These are phyloP conservation scores for Epinephelus moara DNA, from an alignment of 2,113 vertebrate genomes.

Conservation along the genomic window DNA sequence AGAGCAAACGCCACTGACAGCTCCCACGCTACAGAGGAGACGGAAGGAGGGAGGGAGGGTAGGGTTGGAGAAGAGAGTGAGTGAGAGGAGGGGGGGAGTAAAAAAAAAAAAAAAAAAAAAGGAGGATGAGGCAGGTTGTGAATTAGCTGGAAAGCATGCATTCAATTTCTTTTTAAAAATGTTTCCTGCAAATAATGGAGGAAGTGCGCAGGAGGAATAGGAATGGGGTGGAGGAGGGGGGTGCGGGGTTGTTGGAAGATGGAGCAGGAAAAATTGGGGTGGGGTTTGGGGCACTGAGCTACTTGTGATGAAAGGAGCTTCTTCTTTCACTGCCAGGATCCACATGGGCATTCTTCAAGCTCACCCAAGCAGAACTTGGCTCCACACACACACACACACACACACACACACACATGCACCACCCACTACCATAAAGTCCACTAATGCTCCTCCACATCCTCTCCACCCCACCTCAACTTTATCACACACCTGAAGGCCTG, in stretches of 20 bases:
- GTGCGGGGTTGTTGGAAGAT: constrained; percentile 34
- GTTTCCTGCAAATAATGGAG: constrained; percentile 68
- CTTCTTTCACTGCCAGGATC: constrained; percentile 73
- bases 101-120: constrained; percentile 14
- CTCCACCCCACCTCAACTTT: constrained; percentile 53
- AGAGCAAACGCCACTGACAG: constrained; percentile 73
- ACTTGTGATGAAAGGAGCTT: constrained; percentile 79
- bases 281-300: constrained; percentile 46
- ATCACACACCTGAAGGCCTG: constrained; percentile 80
- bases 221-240: neutral
- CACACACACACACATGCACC: constrained; percentile 16
- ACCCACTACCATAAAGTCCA: constrained; percentile 60
- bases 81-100: neutral
- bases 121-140: constrained; percentile 31
- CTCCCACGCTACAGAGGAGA: constrained; percentile 68
- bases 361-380: constrained; percentile 83
- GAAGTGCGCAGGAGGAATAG: constrained; percentile 40
- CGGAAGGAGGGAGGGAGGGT: constrained; percentile 4
- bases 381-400: constrained; percentile 32
- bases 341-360: constrained; percentile 84
- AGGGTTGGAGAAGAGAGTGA: neutral
- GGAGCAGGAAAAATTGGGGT: constrained; percentile 45
- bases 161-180: constrained; percentile 59
- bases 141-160: constrained; percentile 59
- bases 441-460: constrained; percentile 34